Evolutionary conservation across 1,140 invertebrate genomes (phyloP).

Genomic region (Achroia grisella): DNA sequence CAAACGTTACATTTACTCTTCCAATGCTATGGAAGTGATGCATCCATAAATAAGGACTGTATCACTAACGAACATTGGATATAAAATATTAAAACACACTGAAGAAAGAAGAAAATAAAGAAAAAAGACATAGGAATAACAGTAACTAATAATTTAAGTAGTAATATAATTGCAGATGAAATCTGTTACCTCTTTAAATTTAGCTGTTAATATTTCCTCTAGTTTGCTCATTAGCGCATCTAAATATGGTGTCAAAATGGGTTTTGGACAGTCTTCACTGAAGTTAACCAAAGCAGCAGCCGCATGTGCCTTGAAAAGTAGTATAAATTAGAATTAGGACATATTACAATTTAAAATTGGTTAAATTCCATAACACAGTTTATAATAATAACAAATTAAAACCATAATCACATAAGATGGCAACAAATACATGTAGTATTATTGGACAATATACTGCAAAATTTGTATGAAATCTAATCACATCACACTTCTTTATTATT

Average conservation of each 20-base stretch:
- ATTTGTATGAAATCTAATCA: too few relatives aligned
- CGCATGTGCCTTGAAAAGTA: constrained; percentile 78
- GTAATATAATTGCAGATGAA: constrained; percentile 1
- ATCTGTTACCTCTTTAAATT: constrained; percentile 88
- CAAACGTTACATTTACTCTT: constrained; percentile 60
- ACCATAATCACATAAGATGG: too few relatives aligned
- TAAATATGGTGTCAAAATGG: constrained; percentile 92
- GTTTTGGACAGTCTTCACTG: constrained; percentile 98
- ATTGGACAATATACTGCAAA: too few relatives aligned
- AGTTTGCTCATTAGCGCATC: constrained; percentile 93
- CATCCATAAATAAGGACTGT: constrained; percentile 23
- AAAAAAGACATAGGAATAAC: background rate
- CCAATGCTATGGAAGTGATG: constrained; percentile 72
- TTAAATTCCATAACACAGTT: too few relatives aligned
- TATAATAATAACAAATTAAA: too few relatives aligned
- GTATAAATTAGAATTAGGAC: too few relatives aligned
- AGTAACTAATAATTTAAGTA: too few relatives aligned
- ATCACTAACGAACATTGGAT: constrained; percentile 70
- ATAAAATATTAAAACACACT: background rate
- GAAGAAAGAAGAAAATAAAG: constrained; percentile 1
- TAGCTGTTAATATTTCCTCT: constrained; percentile 91
- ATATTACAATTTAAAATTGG: constrained; percentile 3
- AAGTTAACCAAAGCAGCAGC: constrained; percentile 99
- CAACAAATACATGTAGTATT: too few relatives aligned
- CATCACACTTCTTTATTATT: too few relatives aligned